Evolutionary conservation across 2,888 invertebrate genomes (phyloP).

Genomic region (Neoaliturus tenellus): DNA sequence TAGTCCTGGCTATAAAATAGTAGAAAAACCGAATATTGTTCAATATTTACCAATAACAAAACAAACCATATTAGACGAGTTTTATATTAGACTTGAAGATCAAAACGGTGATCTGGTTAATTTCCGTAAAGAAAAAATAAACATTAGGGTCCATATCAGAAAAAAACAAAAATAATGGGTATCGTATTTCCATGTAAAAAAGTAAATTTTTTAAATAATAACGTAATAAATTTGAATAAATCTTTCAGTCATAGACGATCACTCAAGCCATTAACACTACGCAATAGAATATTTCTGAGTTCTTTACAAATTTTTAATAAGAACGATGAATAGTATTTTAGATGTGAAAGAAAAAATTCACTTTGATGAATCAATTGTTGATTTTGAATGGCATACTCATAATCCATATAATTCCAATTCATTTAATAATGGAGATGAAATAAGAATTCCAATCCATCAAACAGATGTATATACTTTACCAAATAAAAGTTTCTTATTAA

Average conservation of each 20-base stretch:
- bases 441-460: slow-evolving; percentile 26
- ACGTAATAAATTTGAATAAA: background rate
- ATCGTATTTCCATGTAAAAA: background rate
- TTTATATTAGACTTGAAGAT: slow-evolving; percentile 1
- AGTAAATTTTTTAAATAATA: background rate
- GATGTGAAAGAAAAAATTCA: background rate
- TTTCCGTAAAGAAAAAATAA: background rate
- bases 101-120: slow-evolving; percentile 13
- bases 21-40: slow-evolving; percentile 25
- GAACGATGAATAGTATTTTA: slow-evolving; percentile 1
- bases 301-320: background rate
- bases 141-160: background rate
- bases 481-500: background rate
- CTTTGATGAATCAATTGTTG: slow-evolving; percentile 21
- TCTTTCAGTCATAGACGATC: background rate
- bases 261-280: background rate
- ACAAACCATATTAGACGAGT: background rate
- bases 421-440: slow-evolving; percentile 19
- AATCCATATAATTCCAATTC: slow-evolving; percentile 9
- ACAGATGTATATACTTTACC: slow-evolving; percentile 6
- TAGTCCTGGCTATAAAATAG: slow-evolving; percentile 10
- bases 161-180: background rate
- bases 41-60: slow-evolving; percentile 29
- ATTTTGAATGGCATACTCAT: slow-evolving; percentile 26
- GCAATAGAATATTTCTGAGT: background rate